Percentiles rank a stretch among this genome's conserved stretches.
These are phyloP conservation scores for Batillaria attramentaria DNA, from an alignment of 1,140 invertebrate species.

Conservation along the genomic window DNA sequence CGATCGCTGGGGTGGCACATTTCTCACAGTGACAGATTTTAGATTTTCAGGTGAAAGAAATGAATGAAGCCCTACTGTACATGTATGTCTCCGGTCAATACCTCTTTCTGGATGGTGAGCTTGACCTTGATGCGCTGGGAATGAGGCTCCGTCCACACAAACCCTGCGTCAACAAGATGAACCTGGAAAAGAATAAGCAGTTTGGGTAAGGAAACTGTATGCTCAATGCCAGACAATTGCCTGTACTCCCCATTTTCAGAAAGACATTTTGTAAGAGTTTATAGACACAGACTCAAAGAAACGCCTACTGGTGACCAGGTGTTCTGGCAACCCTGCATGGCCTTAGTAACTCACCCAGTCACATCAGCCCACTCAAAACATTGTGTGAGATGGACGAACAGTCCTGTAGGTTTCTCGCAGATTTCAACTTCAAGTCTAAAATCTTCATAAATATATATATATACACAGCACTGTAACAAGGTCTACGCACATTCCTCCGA, in stretches of 20 bases:
- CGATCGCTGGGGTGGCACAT: too few relatives aligned
- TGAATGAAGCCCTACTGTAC: too few relatives aligned
- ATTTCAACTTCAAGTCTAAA: neutral
- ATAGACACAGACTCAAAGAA: neutral
- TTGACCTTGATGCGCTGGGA: constrained; percentile 98
- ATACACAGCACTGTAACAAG: too few relatives aligned
- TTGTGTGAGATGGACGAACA: too few relatives aligned
- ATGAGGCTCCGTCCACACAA: constrained; percentile 99
- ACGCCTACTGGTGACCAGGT: neutral
- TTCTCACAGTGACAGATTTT: too few relatives aligned
- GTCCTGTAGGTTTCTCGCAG: neutral
- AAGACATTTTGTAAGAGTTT: too few relatives aligned
- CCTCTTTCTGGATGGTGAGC: constrained; percentile 96
- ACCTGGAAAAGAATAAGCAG: constrained; percentile 64
- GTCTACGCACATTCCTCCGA: too few relatives aligned
- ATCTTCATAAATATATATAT: too few relatives aligned
- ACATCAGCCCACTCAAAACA: neutral
- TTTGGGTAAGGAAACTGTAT: too few relatives aligned
- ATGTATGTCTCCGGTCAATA: too few relatives aligned
- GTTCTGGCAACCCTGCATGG: neutral
- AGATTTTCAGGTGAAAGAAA: too few relatives aligned
- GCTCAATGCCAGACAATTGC: neutral
- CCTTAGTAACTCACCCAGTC: neutral
- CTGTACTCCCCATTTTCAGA: neutral
- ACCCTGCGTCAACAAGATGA: constrained; percentile 91